These are phyloP conservation scores for Seira ritae DNA, from an alignment of 2,888 invertebrate species.

Conservation along the genomic window DNA sequence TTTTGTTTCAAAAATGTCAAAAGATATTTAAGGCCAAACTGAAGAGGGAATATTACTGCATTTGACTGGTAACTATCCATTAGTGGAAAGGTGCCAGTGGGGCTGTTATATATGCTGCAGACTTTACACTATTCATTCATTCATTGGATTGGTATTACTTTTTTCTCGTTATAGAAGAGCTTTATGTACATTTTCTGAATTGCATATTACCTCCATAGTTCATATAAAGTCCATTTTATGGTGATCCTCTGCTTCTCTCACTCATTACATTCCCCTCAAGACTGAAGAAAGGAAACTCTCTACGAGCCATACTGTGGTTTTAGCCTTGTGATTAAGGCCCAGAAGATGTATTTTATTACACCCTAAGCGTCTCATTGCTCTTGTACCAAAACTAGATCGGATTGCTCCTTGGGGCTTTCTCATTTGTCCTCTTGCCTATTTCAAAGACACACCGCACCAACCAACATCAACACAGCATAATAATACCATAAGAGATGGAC, in stretches of 20 bases:
- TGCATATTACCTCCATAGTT: no score
- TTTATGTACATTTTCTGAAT: no score
- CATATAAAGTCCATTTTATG: constrained; percentile 29
- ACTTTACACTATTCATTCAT: no score
- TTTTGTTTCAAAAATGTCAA: constrained; percentile 31
- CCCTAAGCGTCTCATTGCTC: constrained; percentile 59
- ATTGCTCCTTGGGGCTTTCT: constrained; percentile 63
- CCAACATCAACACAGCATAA: not conserved
- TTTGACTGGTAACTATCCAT: constrained; percentile 18
- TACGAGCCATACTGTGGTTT: constrained; percentile 40
- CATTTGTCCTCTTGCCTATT: constrained; percentile 39
- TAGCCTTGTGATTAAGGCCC: constrained; percentile 63
- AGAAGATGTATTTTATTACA: constrained; percentile 63
- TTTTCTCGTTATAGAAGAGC: no score
- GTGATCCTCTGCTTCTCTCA: constrained; percentile 38
- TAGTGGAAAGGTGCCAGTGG: no score
- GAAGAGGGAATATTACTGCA: constrained; percentile 33
- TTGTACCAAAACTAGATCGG: constrained; percentile 54
- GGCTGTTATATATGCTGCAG: no score
- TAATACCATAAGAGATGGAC: no score
- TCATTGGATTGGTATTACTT: no score
- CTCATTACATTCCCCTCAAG: constrained; percentile 36
- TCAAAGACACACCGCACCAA: no score
- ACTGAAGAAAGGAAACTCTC: constrained; percentile 26
- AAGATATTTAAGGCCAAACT: constrained; percentile 10